These are phyloP conservation scores for Callyntrura sp. DNA, from an alignment of 2,888 invertebrate genomes.

Conservation along the genomic window DNA sequence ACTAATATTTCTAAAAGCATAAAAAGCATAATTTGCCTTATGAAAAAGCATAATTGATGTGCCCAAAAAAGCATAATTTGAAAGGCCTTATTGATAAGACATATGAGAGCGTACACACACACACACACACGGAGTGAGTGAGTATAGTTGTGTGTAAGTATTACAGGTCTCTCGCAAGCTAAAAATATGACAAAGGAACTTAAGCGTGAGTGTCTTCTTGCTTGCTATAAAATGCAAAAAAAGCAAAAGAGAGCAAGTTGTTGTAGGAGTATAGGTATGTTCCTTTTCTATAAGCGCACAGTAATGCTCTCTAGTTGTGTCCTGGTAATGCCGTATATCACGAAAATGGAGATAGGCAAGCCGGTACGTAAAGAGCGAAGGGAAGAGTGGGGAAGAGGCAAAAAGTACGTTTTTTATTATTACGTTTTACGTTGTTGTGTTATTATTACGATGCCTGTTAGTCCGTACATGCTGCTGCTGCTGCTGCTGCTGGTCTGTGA, in stretches of 20 bases:
- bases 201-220: neutral
- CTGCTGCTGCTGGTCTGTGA: neutral
- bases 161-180: conserved; percentile 1
- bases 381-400: neutral
- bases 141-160: neutral
- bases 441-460: neutral
- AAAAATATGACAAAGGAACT: neutral
- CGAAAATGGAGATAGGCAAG: neutral
- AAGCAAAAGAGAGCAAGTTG: conserved; percentile 28
- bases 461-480: neutral
- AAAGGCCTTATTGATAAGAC: neutral
- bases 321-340: neutral
- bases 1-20: too few relatives aligned
- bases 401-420: conserved; percentile 22
- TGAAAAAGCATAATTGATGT: too few relatives aligned
- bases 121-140: neutral
- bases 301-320: neutral
- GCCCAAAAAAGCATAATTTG: too few relatives aligned
- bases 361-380: too few relatives aligned
- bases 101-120: neutral
- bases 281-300: too few relatives aligned
- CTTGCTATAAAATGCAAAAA: neutral
- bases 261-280: conserved; percentile 3
- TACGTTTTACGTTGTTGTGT: conserved; percentile 11
- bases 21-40: too few relatives aligned